Evolutionary conservation across 2,888 invertebrate species (phyloP), one percentile per base, ranked within the genome.

Genomic region (Acronicta alni): DNA sequence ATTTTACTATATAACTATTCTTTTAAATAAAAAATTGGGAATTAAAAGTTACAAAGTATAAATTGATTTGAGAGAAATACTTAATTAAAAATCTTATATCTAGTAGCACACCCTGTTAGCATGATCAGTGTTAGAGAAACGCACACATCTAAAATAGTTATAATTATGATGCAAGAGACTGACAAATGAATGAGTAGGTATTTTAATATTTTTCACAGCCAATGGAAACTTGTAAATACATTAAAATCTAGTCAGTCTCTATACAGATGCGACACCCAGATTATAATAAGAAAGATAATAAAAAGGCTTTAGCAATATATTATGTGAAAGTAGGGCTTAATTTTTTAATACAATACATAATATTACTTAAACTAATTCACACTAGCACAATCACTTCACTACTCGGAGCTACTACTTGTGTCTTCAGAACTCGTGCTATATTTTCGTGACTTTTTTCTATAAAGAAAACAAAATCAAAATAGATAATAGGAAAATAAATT

Each of bases 371-470:
- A 71, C 68, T 79, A 75, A 72, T 79, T 73, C 81, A 84, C 83
- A 79, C 85, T 86, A 89, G 84, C 83, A 77, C 85, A 84, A 71
- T 80, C 86, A 87, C 89, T 87, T 85, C 87, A 87, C 89, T 91
- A 92, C 84, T 89, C 84, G 88, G 90, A 90, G 89, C 88, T 89
- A 91, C 89, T 90, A 90, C 89, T 91, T 75, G 90, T 88, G 89
- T 90, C 92, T 89, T 88, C 90, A 72, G 92, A 90, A 83, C 92
- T 90, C 88, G 92, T 91, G 89, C 92, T 93, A 92, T 88, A 87
- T 79, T 90, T 90, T 88, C 93, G 91, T 81, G 90, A 88, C 80
- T 91, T 92, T 92, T 90, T 92, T 93, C 95, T 95, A 95, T 91
- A 95, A 94, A 87, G 85, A 88, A 85, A 86, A 86, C 87, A 81